These are phyloP conservation scores for Python bivittatus DNA, from an alignment of 2,113 vertebrate genomes.

Conservation along the genomic window DNA sequence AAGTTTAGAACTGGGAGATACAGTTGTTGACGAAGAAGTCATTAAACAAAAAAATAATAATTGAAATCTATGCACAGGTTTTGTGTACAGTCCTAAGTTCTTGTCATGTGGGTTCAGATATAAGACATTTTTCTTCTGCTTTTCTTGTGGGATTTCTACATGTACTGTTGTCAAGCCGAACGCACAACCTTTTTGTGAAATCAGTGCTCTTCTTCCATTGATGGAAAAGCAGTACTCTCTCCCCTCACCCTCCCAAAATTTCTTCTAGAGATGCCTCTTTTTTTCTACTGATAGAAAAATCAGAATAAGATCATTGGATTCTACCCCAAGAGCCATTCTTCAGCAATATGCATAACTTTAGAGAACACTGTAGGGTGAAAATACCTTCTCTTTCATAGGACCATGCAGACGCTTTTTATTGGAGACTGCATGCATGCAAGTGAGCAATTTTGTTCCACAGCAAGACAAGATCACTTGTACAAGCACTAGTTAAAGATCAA, in stretches of 20 bases:
- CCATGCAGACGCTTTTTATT: background rate
- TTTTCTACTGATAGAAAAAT: background rate
- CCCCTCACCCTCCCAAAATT: background rate
- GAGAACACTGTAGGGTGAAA: too few relatives aligned
- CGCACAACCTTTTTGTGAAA: background rate
- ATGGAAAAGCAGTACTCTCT: background rate
- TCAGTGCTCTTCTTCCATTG: background rate
- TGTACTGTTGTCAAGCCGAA: background rate
- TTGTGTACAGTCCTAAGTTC: constrained; percentile 6
- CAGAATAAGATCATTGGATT: background rate
- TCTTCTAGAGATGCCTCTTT: background rate
- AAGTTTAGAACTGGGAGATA: constrained; percentile 68
- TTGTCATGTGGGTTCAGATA: background rate
- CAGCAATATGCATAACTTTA: background rate
- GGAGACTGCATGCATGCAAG: background rate
- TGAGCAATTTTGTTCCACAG: background rate
- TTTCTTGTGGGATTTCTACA: background rate
- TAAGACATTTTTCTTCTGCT: background rate
- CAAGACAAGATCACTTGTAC: background rate
- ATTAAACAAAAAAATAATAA: constrained; percentile 30
- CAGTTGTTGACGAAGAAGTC: constrained; percentile 29
- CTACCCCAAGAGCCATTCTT: background rate
- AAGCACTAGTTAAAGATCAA: background rate
- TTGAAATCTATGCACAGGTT: background rate
- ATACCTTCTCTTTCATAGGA: background rate